These are phyloP conservation scores for Indri indri DNA, from an alignment of 2,113 vertebrate genomes.

Conservation along the genomic window DNA sequence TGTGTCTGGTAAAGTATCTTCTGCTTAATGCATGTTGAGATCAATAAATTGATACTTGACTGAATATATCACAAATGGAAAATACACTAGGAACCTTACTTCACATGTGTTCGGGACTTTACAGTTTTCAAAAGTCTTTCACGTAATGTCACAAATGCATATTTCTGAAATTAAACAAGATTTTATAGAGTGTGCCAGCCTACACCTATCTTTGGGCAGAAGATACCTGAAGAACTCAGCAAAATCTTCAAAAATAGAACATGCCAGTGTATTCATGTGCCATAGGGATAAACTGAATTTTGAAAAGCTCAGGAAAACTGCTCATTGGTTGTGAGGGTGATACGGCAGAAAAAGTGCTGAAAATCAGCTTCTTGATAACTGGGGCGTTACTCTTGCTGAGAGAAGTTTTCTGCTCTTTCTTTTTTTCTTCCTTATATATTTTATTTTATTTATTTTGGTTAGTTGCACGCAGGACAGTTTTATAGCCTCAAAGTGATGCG, in stretches of 20 bases:
- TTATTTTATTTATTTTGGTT: background rate
- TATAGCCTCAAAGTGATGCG: background rate
- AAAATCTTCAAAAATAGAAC: background rate
- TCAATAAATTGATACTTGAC: background rate
- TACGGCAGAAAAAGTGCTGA: background rate
- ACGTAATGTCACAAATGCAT: background rate
- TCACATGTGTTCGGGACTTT: background rate
- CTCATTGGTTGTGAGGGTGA: background rate
- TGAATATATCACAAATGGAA: background rate
- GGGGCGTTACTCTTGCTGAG: background rate
- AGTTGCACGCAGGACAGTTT: background rate
- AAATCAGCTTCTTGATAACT: too few relatives aligned
- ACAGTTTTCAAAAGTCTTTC: background rate
- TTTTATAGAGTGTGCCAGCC: accelerated
- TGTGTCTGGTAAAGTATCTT: background rate
- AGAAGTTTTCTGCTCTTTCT: background rate
- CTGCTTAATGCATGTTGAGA: background rate
- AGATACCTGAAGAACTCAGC: background rate
- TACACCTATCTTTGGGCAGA: accelerated
- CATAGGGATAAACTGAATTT: background rate
- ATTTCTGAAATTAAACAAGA: background rate
- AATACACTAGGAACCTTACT: background rate
- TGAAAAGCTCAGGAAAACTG: background rate
- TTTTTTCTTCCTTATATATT: background rate
- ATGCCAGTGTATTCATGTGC: accelerated